A percentile compares a stretch with the other conserved stretches of the same genome.
Evolutionary conservation across 2,797 vertebrate genomes (phyloP).

Genomic region (Acipenser transmontanus): DNA sequence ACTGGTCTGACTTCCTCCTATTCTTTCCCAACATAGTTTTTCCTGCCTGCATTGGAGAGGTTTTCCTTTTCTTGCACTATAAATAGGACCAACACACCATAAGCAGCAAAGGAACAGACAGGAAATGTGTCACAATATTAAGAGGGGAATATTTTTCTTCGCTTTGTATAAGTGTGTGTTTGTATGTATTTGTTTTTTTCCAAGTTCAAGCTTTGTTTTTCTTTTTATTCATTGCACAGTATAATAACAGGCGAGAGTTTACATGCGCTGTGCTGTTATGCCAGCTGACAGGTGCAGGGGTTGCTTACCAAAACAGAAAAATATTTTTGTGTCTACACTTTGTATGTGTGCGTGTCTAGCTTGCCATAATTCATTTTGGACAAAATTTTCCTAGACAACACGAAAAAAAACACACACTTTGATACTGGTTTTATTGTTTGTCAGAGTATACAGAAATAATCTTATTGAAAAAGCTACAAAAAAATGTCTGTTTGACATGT

Average conservation of each 20-base stretch:
- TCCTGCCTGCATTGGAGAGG: constrained; percentile 75
- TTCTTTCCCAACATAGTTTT: constrained; percentile 91
- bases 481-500: too few relatives aligned
- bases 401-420: too few relatives aligned
- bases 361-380: too few relatives aligned
- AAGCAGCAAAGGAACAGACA: constrained; percentile 66
- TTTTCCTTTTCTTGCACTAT: constrained; percentile 76
- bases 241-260: background rate
- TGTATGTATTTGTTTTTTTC: constrained; percentile 19
- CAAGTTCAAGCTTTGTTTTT: constrained; percentile 10
- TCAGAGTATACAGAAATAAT: too few relatives aligned
- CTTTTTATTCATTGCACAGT: background rate
- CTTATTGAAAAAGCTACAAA: too few relatives aligned
- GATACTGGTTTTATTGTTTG: too few relatives aligned
- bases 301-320: background rate
- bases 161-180: background rate
- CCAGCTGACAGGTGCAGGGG: background rate
- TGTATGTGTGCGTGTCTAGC: too few relatives aligned
- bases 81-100: constrained; percentile 73
- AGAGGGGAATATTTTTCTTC: constrained; percentile 4
- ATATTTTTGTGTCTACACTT: too few relatives aligned
- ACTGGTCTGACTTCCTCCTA: constrained; percentile 88
- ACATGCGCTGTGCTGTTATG: background rate
- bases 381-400: too few relatives aligned
- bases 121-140: constrained; percentile 74